phyloP scores from a whole-genome alignment of 2,113 vertebrate species.

The Parotia lawesii region DNA sequence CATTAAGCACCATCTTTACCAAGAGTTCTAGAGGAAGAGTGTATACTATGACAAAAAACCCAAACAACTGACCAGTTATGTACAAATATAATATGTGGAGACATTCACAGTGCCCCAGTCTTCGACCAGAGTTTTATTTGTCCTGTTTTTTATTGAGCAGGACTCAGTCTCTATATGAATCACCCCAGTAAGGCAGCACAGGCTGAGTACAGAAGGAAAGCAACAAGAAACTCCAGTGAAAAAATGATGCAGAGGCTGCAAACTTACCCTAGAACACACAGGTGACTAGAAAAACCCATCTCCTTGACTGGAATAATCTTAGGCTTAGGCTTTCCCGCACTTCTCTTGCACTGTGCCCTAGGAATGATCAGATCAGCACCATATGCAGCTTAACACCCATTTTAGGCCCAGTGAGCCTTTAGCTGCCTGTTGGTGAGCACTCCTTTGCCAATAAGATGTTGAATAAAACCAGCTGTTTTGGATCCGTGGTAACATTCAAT shows the following conservation, averaged over 20 bases:
- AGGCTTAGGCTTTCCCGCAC: not conserved
- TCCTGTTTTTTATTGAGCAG: not conserved
- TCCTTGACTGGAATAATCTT: not conserved
- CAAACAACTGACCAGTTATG: not conserved
- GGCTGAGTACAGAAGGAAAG: not conserved
- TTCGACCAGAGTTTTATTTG: not conserved
- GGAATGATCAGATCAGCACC: not conserved
- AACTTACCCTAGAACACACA: not conserved
- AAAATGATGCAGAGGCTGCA: rapidly evolving
- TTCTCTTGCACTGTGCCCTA: not conserved
- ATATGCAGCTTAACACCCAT: rapidly evolving
- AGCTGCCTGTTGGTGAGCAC: not conserved
- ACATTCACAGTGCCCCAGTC: not conserved
- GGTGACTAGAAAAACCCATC: not conserved
- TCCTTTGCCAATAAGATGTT: not conserved
- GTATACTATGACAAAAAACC: not conserved
- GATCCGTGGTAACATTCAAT: not conserved
- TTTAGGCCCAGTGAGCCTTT: not conserved
- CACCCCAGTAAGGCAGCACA: not conserved
- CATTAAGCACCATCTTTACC: not conserved
- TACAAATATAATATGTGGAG: not conserved
- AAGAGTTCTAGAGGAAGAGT: not conserved
- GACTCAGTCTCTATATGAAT: not conserved
- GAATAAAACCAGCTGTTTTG: not conserved
- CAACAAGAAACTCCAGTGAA: not conserved